Evolutionary conservation across 2,888 invertebrate species (phyloP).

Genomic region (Euclidia mi): DNA sequence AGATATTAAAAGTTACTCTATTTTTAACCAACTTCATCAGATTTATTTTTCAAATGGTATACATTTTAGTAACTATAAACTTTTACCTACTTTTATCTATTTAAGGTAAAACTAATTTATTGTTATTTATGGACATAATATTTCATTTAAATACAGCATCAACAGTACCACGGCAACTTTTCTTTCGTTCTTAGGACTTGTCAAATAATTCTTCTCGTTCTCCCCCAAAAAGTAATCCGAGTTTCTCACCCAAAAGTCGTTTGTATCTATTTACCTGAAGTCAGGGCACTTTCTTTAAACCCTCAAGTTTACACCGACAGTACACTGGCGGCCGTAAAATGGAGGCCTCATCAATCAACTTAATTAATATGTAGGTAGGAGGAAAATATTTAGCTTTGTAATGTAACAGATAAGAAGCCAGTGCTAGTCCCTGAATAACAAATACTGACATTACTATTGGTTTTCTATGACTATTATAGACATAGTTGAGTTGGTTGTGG

Average conservation of each 20-base stretch:
- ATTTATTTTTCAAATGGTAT: too few species aligned
- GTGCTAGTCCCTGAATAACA: slow-evolving; percentile 61
- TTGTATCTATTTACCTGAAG: slow-evolving; percentile 32
- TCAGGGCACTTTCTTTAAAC: slow-evolving; percentile 30
- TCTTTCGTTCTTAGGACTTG: background rate
- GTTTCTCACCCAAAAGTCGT: slow-evolving; percentile 21
- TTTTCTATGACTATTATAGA: slow-evolving; percentile 1
- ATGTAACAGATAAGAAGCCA: slow-evolving; percentile 66
- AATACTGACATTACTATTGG: slow-evolving; percentile 28
- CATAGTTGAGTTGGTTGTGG: background rate
- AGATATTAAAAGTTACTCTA: too few species aligned
- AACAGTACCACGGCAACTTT: background rate
- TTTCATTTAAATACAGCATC: too few species aligned
- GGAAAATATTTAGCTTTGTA: slow-evolving; percentile 67
- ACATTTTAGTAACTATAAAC: too few species aligned
- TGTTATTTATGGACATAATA: too few species aligned
- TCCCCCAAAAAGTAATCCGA: slow-evolving; percentile 19
- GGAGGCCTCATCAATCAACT: slow-evolving; percentile 56
- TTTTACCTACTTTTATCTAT: too few species aligned
- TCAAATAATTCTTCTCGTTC: slow-evolving; percentile 14
- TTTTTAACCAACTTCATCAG: too few species aligned
- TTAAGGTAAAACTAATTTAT: too few species aligned
- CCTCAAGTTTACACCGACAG: slow-evolving; percentile 29
- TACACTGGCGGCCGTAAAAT: slow-evolving; percentile 38
- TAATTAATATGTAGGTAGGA: slow-evolving; percentile 66